A percentile compares a stretch with the other conserved stretches of the same genome.
Conservation (phyloP, 1,140 invertebrate genomes). For the Limonius californicus region DNA sequence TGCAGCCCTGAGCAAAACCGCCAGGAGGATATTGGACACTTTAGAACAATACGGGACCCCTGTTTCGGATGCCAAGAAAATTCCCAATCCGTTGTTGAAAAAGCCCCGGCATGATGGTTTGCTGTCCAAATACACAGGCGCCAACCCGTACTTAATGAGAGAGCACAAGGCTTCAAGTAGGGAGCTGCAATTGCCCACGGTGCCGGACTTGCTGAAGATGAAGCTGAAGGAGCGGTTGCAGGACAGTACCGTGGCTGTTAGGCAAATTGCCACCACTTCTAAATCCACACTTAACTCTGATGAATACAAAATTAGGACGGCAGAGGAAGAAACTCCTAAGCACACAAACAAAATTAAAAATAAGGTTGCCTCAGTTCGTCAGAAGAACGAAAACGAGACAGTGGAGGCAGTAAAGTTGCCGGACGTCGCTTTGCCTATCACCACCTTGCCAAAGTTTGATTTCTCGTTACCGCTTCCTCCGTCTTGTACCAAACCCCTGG, state of each 20-base stretch:
- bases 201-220: conserved; percentile 56
- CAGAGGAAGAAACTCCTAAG: conserved; percentile 37
- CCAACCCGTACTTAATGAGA: conserved; percentile 35
- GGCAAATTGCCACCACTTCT: conserved; percentile 57
- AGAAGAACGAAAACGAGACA: conserved; percentile 45
- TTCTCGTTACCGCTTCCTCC: conserved; percentile 46
- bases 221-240: conserved; percentile 59
- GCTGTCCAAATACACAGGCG: conserved; percentile 35
- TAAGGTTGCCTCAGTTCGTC: conserved; percentile 43
- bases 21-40: conserved; percentile 65
- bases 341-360: conserved; percentile 50
- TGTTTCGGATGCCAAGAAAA: conserved; percentile 66
- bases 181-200: conserved; percentile 55
- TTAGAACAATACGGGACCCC: conserved; percentile 72
- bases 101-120: conserved; percentile 17
- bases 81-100: conserved; percentile 50
- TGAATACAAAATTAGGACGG: conserved; percentile 40
- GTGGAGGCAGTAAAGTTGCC: conserved; percentile 55
- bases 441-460: conserved; percentile 59
- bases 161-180: conserved; percentile 38
- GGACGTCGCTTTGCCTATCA: conserved; percentile 57
- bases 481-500: conserved; percentile 17
- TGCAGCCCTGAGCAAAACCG: conserved; percentile 52
- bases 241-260: conserved; percentile 58
- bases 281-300: conserved; percentile 45